Conservation (phyloP, 2,888 invertebrate species). For the Epirrhoe alternata region DNA sequence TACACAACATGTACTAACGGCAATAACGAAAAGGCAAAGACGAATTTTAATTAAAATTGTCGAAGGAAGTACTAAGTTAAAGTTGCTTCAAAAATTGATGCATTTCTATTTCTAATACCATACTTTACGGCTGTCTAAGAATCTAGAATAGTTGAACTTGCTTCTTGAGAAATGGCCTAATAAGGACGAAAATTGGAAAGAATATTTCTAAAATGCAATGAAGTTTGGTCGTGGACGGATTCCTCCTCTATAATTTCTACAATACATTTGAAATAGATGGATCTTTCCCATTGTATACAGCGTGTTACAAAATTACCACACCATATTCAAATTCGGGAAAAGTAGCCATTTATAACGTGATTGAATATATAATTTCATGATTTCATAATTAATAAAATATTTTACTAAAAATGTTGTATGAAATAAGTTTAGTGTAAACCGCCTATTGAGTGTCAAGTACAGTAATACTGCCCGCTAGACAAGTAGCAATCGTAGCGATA, state of each 20-base stretch:
- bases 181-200: neutral
- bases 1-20: neutral
- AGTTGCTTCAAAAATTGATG: too few species aligned
- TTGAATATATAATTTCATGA: neutral
- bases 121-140: too few species aligned
- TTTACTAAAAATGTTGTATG: neutral
- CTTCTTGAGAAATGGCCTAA: neutral
- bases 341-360: too few species aligned
- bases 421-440: conserved; percentile 20
- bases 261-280: conserved; percentile 8
- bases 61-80: too few species aligned
- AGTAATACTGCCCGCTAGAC: conserved; percentile 6
- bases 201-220: neutral
- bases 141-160: neutral
- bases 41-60: too few species aligned
- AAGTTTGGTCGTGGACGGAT: conserved; percentile 69
- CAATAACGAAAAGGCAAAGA: too few species aligned
- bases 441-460: conserved; percentile 26
- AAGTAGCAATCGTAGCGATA: conserved; percentile 19
- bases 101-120: too few species aligned
- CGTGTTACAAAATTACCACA: neutral
- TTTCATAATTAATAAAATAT: neutral
- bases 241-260: conserved; percentile 53
- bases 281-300: neutral
- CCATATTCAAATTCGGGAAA: neutral